Evolutionary conservation across 1,140 invertebrate genomes (phyloP), one percentile per base, ranked within the genome.

Genomic region (Paraescarpia echinospica): DNA sequence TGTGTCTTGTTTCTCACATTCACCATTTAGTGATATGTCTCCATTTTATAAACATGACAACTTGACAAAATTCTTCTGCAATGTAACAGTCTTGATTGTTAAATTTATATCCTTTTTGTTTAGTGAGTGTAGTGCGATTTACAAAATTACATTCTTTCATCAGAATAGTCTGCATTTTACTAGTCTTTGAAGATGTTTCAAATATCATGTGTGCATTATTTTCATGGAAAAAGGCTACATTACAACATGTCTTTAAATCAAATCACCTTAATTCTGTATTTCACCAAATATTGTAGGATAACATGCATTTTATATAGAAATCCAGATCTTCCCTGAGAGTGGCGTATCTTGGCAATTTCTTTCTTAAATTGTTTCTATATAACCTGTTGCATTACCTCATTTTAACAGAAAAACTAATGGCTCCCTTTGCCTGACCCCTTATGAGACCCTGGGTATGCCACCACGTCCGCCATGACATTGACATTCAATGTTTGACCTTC

Each of bases 401-500:
- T 12, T 4, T 41, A 41, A 12, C 12, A 41, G 4, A 41, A 41
- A 41, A 41, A 41, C 41, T 41, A 41, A 41, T 4, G 12, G 41
- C 41, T 41, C 41, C 41, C 41, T 41, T 41, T 6, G 41, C 41
- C 41, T 12, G 4, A 12, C 41, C 41, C 41, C 41, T 41, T 41
- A 41, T 41, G 41, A 41, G 41, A 41, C 41, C 4, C 41, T 41
- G 12, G 41, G 12, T 41, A 2, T 2, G 4, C 59, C 59, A 77
- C 22, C 2, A 77, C 4, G 18, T 51, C 12, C 18, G 4, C 59
- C 59, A 77, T 77, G 27, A 77, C 4, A 31, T 77, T 77, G 27
- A 77, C 22, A 18, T 77, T 77, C 12, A 27, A 77, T 22, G 9
- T 4, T 77, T 77, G 0, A 77, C 92, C 93, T 94, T 0, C 93